Evolutionary conservation across 2,888 invertebrate genomes (phyloP).

Genomic region (Agriotes lineatus): DNA sequence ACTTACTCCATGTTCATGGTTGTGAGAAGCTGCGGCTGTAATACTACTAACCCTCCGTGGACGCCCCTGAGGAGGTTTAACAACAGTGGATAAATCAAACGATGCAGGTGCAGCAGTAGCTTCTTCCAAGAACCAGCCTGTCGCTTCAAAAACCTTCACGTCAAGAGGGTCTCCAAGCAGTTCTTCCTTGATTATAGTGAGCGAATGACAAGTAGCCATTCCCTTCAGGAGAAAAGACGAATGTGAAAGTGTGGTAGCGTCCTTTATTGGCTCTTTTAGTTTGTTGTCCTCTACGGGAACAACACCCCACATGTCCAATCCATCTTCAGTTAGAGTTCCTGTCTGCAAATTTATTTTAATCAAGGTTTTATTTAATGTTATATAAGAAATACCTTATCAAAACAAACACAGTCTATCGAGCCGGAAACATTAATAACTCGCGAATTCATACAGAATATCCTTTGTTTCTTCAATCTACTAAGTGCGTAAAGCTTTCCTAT

Average conservation of each 20-base stretch:
- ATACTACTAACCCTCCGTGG: constrained; percentile 25
- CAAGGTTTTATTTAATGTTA: too few relatives aligned
- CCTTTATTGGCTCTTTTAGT: constrained; percentile 54
- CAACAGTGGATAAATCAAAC: neutral
- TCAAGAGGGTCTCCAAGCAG: constrained; percentile 95
- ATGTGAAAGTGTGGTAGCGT: constrained; percentile 48
- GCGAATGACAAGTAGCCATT: constrained; percentile 94
- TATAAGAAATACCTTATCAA: constrained; percentile 84
- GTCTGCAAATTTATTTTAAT: too few relatives aligned
- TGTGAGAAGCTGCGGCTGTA: neutral
- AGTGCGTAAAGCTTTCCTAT: constrained; percentile 95
- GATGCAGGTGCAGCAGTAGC: neutral
- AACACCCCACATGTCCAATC: constrained; percentile 95
- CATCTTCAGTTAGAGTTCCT: constrained; percentile 96
- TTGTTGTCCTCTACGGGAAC: constrained; percentile 70
- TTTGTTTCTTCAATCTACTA: constrained; percentile 78
- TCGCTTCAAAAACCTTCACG: constrained; percentile 95
- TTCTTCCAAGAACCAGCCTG: constrained; percentile 87
- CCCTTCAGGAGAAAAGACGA: constrained; percentile 68
- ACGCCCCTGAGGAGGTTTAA: constrained; percentile 1
- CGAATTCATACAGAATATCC: constrained; percentile 93
- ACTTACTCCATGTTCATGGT: constrained; percentile 10
- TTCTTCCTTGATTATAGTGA: constrained; percentile 87
- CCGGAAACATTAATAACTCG: constrained; percentile 94
- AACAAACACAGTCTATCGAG: constrained; percentile 88